phyloP scores from a whole-genome alignment of 2,113 vertebrate species.

The Limnothrissa miodon region DNA sequence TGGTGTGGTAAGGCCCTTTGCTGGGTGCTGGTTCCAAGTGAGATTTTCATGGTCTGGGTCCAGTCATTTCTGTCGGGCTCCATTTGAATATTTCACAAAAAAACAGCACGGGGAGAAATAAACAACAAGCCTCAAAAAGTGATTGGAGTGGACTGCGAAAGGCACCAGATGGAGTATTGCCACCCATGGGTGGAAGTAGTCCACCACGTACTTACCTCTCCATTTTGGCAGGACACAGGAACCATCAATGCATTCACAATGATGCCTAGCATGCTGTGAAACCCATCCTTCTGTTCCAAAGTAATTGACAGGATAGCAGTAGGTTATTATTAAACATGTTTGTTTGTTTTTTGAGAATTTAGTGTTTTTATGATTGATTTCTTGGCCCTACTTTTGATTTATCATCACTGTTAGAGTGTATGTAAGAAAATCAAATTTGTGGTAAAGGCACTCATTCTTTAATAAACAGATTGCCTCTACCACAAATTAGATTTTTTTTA shows the following conservation, averaged over 20 bases:
- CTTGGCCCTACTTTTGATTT: not conserved
- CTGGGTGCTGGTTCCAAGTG: constrained; percentile 34
- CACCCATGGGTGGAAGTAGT: constrained; percentile 7
- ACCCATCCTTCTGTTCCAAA: not conserved
- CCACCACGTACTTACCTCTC: not conserved
- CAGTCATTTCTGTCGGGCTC: constrained; percentile 26
- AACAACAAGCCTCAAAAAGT: constrained; percentile 23
- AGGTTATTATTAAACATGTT: not conserved
- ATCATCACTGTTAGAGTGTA: not conserved
- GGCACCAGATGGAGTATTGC: constrained; percentile 15
- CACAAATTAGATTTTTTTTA: too few relatives aligned
- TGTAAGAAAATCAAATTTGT: not conserved
- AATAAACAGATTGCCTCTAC: too few relatives aligned
- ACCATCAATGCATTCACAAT: not conserved
- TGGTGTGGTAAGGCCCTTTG: constrained; percentile 24
- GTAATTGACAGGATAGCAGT: not conserved
- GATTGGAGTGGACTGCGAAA: constrained; percentile 28
- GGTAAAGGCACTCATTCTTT: not conserved
- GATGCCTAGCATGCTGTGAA: not conserved
- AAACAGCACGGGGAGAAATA: not conserved
- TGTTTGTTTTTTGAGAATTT: not conserved
- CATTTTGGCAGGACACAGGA: constrained; percentile 12
- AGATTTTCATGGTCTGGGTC: constrained; percentile 25
- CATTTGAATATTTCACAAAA: not conserved
- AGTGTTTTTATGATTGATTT: not conserved